Base-by-base conservation (phyloP, 1,140 invertebrate species). In the Drosophila ercepeae region DNA sequence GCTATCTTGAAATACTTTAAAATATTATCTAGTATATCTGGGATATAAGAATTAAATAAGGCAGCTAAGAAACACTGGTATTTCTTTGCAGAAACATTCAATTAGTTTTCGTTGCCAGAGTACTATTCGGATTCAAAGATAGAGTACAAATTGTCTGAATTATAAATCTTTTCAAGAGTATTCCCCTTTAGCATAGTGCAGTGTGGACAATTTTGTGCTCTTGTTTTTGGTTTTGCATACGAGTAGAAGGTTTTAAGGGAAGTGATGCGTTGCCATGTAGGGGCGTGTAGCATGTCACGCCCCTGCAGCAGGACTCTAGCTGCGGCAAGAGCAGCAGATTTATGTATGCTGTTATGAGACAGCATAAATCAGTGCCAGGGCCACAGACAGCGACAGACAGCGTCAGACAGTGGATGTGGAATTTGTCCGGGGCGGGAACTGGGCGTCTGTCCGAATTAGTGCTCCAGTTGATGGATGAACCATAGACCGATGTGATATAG, bases 261-360 rank as follows among this genome's bases (percentile, higher is more conserved):
- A 39, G 27, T 51, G 51, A 39, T 46, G 58, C 34, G 59, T 45
- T 27, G 21, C 34, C 57, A 34, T 75, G 55, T 69, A 54, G 61
- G 51, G 72, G 61, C 48, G 61, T 75, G 72, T 75, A 42, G 64
- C 23, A 61, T 81, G 76, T 61, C 72, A 74, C 76, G 82, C 73
- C 63, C 57, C 13, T 42, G 45, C 45, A 65, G 36, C 44, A 41
- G 42, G 45, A 52, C n/a, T n/a, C n/a, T n/a, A n/a, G n/a, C n/a
- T n/a, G 72, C 76, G 79, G 73, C 21, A 18, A 18, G 13, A 42
- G 39, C 23, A 9, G 18, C 70, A 82, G 83, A 88, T 88, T 88
- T 89, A 88, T 88, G 82, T 64, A 64, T 82, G 74, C 61, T 52
- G 60, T 83, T 88, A 88, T 88, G 83, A 88, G 82, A 82, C 78